phyloP scores from a whole-genome alignment of 2,113 vertebrate species.

The Labeo catla region DNA sequence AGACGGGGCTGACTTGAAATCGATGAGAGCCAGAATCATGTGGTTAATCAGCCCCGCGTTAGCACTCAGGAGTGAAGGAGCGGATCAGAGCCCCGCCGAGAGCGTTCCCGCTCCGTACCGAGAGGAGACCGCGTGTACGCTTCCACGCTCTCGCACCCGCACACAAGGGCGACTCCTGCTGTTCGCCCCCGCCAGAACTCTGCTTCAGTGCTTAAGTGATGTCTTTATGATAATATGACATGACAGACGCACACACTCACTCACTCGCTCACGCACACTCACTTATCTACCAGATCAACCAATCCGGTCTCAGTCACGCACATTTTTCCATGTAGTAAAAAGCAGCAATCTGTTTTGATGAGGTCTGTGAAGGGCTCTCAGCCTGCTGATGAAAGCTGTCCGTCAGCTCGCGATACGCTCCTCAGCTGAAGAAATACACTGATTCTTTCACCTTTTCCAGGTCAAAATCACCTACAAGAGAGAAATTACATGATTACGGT shows the following conservation, averaged over 20 bases:
- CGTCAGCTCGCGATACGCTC: conserved; percentile 60
- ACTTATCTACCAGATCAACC: background rate
- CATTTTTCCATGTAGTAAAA: background rate
- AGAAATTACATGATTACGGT: conserved; percentile 29
- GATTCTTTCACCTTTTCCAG: conserved; percentile 86
- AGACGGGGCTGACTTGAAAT: conserved; percentile 41
- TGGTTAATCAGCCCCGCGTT: conserved; percentile 49
- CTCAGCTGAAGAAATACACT: conserved; percentile 96
- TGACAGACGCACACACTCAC: conserved; percentile 6
- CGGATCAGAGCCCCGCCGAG: conserved; percentile 36
- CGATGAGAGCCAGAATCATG: conserved; percentile 45
- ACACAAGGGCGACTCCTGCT: conserved; percentile 1
- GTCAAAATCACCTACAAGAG: conserved; percentile 83
- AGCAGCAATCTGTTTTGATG: conserved; percentile 8
- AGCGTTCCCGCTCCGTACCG: background rate
- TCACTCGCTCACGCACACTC: background rate
- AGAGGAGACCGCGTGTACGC: background rate
- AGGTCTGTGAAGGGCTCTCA: background rate
- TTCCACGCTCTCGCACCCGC: background rate
- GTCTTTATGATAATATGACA: conserved; percentile 36
- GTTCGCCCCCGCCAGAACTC: background rate
- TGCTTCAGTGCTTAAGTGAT: conserved; percentile 11
- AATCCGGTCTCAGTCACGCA: background rate
- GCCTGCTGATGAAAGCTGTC: conserved; percentile 47
- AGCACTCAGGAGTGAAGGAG: conserved; percentile 27